Evolutionary conservation across 2,888 invertebrate species (phyloP).

Genomic region (Notodonta ziczac): DNA sequence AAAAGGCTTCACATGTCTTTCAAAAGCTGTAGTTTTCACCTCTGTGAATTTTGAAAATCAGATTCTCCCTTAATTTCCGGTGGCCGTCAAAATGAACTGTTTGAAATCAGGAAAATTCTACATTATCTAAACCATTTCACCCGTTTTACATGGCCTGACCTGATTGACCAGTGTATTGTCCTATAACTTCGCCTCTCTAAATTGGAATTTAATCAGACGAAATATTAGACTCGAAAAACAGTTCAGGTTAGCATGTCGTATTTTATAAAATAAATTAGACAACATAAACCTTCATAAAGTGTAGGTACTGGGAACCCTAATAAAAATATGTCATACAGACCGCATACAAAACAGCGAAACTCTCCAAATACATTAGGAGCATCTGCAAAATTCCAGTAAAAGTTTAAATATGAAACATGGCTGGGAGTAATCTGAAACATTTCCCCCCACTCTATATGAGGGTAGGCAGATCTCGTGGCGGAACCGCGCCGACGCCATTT

Average conservation of each 20-base stretch:
- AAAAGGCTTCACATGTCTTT: no score
- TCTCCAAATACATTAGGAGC: conserved; percentile 26
- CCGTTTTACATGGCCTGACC: no score
- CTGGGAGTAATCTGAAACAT: conserved; percentile 29
- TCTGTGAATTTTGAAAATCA: no score
- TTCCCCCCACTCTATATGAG: conserved; percentile 12
- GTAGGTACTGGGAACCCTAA: not conserved
- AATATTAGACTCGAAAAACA: no score
- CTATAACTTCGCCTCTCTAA: no score
- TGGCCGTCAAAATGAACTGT: no score
- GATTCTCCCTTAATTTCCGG: no score
- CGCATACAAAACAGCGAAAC: not conserved
- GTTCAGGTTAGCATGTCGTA: not conserved
- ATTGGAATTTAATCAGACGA: no score
- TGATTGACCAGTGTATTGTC: no score
- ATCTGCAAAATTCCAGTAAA: conserved; percentile 27
- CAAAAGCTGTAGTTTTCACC: no score
- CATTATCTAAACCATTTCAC: no score
- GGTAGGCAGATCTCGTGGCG: conserved; percentile 10
- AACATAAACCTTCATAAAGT: not conserved
- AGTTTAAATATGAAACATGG: conserved; percentile 37
- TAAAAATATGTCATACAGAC: not conserved
- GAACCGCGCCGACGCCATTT: conserved; percentile 25
- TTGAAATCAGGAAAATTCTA: no score
- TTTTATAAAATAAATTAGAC: not conserved